A percentile compares a stretch with the other conserved stretches of the same genome.
phyloP scores from a whole-genome alignment of 2,888 invertebrate species.

The Acrobasis consociella region DNA sequence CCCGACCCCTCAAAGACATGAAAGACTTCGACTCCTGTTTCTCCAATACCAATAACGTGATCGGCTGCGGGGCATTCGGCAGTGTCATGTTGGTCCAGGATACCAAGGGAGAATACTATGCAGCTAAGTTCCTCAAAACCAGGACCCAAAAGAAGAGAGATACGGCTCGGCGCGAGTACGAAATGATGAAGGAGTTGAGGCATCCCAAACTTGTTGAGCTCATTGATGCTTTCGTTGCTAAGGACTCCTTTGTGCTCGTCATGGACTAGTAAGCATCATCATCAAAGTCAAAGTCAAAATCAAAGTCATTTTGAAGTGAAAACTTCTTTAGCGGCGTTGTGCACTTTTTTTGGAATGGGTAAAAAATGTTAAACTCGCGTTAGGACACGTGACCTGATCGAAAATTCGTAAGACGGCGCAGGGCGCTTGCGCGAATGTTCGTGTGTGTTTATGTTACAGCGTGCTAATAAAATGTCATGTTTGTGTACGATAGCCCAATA shows the following conservation, averaged over 20 bases:
- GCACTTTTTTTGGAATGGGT: too few relatives aligned
- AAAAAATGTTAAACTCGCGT: too few relatives aligned
- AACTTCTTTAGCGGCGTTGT: too few relatives aligned
- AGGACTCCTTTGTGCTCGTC: conserved; percentile 88
- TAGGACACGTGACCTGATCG: too few relatives aligned
- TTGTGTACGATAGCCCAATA: too few relatives aligned
- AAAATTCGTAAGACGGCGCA: too few relatives aligned
- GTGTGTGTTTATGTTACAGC: too few relatives aligned
- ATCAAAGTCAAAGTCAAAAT: too few relatives aligned
- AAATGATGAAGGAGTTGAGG: conserved; percentile 91
- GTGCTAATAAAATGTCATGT: too few relatives aligned
- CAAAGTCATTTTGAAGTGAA: too few relatives aligned
- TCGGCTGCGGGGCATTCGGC: conserved; percentile 46
- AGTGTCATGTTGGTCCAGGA: conserved; percentile 38
- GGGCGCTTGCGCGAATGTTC: too few relatives aligned
- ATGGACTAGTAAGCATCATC: conserved; percentile 96
- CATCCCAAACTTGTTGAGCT: conserved; percentile 92
- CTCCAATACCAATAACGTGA: conserved; percentile 35
- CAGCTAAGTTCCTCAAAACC: conserved; percentile 92
- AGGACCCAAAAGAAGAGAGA: conserved; percentile 88
- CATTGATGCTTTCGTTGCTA: conserved; percentile 38
- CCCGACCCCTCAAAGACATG: conserved; percentile 32
- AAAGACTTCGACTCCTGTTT: conserved; percentile 27
- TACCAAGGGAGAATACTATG: conserved; percentile 81
- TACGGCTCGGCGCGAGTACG: conserved; percentile 91